Evolutionary conservation across 2,888 invertebrate genomes (phyloP), one percentile per base, ranked within the genome.

Genomic region (Arrhopalites spinosus): DNA sequence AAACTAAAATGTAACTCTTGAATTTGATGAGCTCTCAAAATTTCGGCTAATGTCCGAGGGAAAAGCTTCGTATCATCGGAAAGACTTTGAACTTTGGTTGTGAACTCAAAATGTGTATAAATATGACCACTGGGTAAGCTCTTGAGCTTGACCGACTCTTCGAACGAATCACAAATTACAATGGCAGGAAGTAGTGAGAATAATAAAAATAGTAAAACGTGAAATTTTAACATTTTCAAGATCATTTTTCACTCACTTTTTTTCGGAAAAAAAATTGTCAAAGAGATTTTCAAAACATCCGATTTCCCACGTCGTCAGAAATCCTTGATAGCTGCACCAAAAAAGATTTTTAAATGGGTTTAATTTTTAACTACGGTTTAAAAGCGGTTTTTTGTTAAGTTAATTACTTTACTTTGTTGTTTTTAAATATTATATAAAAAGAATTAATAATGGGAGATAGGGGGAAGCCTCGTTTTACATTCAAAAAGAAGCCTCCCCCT

Each of bases 91-190:
- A 77, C 78, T 23, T 66, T 76, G 3, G 80, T 76, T 13, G 93
- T 90, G 86, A 97, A 98, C 86, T 96, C 95, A 86, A 97, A 96
- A 85, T 93, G 92, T 15, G 93, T 90, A 85, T 95, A 94, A 30
- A 97, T 88, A 87, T 95, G 93, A 77, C 93, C 93, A 83, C 90
- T 91, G 59, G 90, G 88, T 76, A 97, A 86, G 0, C 95, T 94
- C 85, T 94, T 95, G 45, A 98, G 88, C 82, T 93, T 90, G 70
- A 97, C 87, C 87, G 96, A 96, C 88, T 98, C 98, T 78, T 91
- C 89, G 85, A 94, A 96, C 78, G 88, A 88, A 86, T 96, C 96
- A 27, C n/a, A n/a, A n/a, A 47, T 25, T 23, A 47, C 68, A 27
- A 25, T 27, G n/a, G n/a, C n/a, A n/a, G n/a, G 15, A 25, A 17